Percentiles rank a stretch among this genome's conserved stretches.
phyloP scores from a whole-genome alignment of 1,140 invertebrate species.

The Stenopsyche tienmushanensis region DNA sequence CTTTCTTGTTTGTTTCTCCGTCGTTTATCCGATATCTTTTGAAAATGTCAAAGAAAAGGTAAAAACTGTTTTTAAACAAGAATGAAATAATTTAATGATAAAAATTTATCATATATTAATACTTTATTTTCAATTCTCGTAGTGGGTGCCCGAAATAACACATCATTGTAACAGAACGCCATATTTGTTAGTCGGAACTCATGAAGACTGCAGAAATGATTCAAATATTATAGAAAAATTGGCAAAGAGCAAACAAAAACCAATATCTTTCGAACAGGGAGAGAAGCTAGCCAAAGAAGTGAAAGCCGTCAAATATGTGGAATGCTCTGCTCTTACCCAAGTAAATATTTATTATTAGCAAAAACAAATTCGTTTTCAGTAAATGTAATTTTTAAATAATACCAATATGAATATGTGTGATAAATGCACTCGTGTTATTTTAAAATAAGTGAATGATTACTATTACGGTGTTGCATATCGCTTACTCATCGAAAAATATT shows the following conservation, averaged over 20 bases:
- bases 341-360: constrained; percentile 4
- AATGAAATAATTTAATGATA: background rate
- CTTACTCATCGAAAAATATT: background rate
- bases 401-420: too few species aligned
- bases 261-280: constrained; percentile 93
- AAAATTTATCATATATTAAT: background rate
- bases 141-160: constrained; percentile 99
- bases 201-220: constrained; percentile 98
- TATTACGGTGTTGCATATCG: background rate
- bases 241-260: constrained; percentile 99
- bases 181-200: constrained; percentile 97
- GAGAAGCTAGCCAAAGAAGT: constrained; percentile 98
- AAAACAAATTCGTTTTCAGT: too few species aligned
- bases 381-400: too few species aligned
- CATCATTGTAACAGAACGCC: constrained; percentile 99
- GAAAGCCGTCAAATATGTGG: constrained; percentile 99
- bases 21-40: constrained; percentile 97
- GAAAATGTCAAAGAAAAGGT: constrained; percentile 96
- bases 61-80: background rate
- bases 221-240: constrained; percentile 95
- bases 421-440: too few species aligned
- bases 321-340: constrained; percentile 93
- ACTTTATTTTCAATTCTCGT: background rate
- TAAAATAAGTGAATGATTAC: too few species aligned
- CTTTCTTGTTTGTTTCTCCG: constrained; percentile 97